Percentiles rank a stretch among this genome's conserved stretches.
Evolutionary conservation across 2,888 invertebrate genomes (phyloP).

Genomic region (Ellobium chinense): DNA sequence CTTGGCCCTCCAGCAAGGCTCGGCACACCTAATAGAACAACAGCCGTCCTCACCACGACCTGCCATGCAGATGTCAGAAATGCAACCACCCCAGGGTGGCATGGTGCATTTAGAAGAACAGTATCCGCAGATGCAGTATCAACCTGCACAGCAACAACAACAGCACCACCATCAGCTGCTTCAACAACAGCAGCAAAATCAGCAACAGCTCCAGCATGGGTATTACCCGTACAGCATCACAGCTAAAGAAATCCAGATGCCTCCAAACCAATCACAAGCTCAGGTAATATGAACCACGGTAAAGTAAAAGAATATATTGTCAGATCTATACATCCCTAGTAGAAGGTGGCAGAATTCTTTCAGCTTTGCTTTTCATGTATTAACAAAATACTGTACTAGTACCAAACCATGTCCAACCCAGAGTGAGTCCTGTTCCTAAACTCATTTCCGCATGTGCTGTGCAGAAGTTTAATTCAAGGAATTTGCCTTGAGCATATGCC

Average conservation of each 20-base stretch:
- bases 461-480: no score
- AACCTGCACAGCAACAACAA: not conserved
- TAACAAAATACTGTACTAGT: no score
- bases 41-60: not conserved
- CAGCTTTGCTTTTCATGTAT: no score
- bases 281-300: no score
- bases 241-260: not conserved
- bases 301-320: no score
- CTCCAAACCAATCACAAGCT: not conserved
- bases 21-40: slow-evolving; percentile 2
- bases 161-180: slow-evolving; percentile 21
- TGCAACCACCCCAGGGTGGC: not conserved
- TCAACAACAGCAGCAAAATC: not conserved
- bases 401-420: no score
- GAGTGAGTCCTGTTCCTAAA: no score
- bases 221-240: not conserved
- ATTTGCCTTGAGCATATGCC: no score
- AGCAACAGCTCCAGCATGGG: not conserved
- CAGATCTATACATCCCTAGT: no score
- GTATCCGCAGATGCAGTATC: not conserved
- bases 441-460: no score
- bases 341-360: no score
- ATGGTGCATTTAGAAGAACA: not conserved
- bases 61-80: not conserved
- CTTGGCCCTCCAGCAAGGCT: slow-evolving; percentile 34